Evolutionary conservation across 2,888 invertebrate species (phyloP).

Genomic region (Hyposoter dolosus): DNA sequence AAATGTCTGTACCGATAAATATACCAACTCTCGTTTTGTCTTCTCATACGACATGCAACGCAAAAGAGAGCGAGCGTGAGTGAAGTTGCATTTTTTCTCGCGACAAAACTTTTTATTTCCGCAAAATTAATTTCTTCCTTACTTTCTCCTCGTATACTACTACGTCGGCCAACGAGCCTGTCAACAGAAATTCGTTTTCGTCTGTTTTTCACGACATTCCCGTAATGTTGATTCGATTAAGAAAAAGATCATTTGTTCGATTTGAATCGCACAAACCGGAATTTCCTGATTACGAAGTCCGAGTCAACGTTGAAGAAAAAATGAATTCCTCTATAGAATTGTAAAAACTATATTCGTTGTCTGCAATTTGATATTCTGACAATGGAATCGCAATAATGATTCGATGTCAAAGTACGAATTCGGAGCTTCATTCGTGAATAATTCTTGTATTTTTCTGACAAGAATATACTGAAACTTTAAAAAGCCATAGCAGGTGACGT

Average conservation of each 20-base stretch:
- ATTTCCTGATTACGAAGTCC: background rate
- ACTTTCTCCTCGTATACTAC: slow-evolving; percentile 8
- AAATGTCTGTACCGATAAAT: slow-evolving; percentile 28
- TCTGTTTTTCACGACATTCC: background rate
- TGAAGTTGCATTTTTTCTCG: background rate
- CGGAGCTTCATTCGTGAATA: background rate
- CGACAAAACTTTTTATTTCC: background rate
- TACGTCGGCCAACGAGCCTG: background rate
- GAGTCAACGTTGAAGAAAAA: background rate
- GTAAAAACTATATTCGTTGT: background rate
- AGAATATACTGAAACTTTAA: background rate
- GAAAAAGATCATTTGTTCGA: too few relatives aligned
- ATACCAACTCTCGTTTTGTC: slow-evolving; percentile 20
- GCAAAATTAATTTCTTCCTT: background rate
- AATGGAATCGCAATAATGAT: background rate
- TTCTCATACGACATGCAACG: slow-evolving; percentile 12
- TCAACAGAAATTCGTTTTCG: background rate
- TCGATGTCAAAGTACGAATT: background rate
- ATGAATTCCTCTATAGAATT: background rate
- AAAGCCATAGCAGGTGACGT: background rate
- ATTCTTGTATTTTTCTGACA: background rate
- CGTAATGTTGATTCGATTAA: too few relatives aligned
- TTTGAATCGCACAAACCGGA: too few relatives aligned
- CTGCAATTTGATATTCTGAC: too few relatives aligned
- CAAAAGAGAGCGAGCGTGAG: slow-evolving; percentile 27